phyloP scores from a whole-genome alignment of 1,140 invertebrate genomes.

The Orussus abietinus region DNA sequence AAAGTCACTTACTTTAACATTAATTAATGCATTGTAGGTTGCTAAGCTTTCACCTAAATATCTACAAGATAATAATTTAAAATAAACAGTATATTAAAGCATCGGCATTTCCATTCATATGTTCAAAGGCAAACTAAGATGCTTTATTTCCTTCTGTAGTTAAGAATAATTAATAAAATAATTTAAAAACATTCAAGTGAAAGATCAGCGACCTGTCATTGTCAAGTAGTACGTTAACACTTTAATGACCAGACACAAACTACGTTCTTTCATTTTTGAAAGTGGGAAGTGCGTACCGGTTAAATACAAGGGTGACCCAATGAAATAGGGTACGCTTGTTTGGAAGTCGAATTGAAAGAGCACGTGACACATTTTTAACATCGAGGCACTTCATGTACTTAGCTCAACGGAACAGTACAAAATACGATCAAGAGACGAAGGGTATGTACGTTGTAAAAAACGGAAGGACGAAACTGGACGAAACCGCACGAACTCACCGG shows the following conservation, averaged over 20 bases:
- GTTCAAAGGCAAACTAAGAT: too few species aligned
- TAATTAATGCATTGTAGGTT: neutral
- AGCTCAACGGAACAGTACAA: too few species aligned
- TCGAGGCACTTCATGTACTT: too few species aligned
- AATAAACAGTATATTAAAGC: neutral
- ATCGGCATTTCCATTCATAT: too few species aligned
- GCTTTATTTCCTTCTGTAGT: too few species aligned
- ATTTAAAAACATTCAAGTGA: constrained; percentile 9
- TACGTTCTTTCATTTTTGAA: neutral
- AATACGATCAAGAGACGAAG: too few species aligned
- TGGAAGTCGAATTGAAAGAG: too few species aligned
- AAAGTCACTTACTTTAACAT: constrained; percentile 17
- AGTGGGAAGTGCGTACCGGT: constrained; percentile 25
- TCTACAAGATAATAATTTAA: constrained; percentile 1
- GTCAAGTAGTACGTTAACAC: neutral
- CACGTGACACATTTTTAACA: too few species aligned
- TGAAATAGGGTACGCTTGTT: constrained; percentile 25
- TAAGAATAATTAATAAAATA: constrained; percentile 3
- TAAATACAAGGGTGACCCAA: constrained; percentile 32
- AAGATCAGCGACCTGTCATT: too few species aligned
- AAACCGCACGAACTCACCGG: too few species aligned
- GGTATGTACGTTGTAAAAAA: too few species aligned
- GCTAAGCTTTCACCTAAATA: neutral
- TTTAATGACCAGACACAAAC: neutral
- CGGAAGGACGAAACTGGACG: too few species aligned